Percentiles rank a stretch among this genome's conserved stretches.
phyloP scores from a whole-genome alignment of 1,140 invertebrate genomes.

The Brachionus angularis region DNA sequence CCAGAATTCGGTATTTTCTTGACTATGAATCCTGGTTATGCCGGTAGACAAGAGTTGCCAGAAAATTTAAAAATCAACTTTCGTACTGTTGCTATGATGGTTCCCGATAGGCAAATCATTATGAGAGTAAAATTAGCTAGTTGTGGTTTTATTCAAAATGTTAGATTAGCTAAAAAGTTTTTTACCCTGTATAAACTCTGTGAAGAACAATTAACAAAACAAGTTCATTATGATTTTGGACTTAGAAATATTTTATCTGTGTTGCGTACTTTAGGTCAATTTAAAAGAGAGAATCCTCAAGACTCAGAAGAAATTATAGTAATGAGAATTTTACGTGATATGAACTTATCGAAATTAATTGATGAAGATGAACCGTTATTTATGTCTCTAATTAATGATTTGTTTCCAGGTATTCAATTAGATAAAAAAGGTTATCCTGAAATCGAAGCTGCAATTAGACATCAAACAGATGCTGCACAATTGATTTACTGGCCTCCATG shows the following conservation, averaged over 20 bases:
- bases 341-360: constrained; percentile 91
- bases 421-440: constrained; percentile 86
- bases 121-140: constrained; percentile 90
- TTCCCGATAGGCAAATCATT: constrained; percentile 92
- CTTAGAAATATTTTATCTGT: constrained; percentile 90
- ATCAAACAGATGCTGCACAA: constrained; percentile 58
- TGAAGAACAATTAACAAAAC: constrained; percentile 93
- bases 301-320: constrained; percentile 91
- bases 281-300: constrained; percentile 80
- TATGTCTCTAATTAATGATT: constrained; percentile 85
- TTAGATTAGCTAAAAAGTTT: constrained; percentile 87
- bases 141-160: constrained; percentile 91
- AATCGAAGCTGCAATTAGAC: constrained; percentile 53
- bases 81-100: constrained; percentile 96
- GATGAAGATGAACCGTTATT: constrained; percentile 95
- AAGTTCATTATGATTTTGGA: constrained; percentile 95
- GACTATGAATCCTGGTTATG: constrained; percentile 96
- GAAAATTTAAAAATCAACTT: constrained; percentile 98
- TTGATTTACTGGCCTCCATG: constrained; percentile 85
- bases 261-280: constrained; percentile 81
- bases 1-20: constrained; percentile 94
- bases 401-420: constrained; percentile 85
- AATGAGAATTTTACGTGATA: constrained; percentile 88
- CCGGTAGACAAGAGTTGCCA: constrained; percentile 86
- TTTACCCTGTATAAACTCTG: constrained; percentile 93